Conservation (phyloP, 1,140 invertebrate species). For the Lamellibrachia luymesi region DNA sequence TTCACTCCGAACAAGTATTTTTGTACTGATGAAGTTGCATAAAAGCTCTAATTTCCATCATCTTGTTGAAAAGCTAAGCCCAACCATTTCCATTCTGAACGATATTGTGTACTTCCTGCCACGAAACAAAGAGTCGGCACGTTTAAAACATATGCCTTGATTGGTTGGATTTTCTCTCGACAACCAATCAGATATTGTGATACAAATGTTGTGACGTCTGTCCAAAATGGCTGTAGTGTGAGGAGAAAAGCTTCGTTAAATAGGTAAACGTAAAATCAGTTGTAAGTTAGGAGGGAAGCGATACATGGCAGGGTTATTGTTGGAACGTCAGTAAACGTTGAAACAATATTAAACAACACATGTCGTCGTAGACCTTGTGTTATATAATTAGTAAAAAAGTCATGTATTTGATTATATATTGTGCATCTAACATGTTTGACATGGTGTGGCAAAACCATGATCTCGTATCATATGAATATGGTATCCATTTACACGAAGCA, state of each 20-base stretch:
- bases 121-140: not conserved
- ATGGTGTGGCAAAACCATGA: not conserved
- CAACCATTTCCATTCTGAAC: not conserved
- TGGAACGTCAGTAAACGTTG: not conserved
- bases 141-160: not conserved
- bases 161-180: conserved; percentile 4
- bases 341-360: too few relatives aligned
- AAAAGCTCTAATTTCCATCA: not conserved
- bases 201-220: not conserved
- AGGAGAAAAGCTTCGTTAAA: not conserved
- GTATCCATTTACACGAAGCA: not conserved
- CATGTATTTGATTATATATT: not conserved
- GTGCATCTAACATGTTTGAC: not conserved
- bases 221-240: not conserved
- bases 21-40: not conserved
- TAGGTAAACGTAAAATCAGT: not conserved
- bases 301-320: not conserved
- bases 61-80: not conserved
- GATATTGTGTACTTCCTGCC: not conserved
- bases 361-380: not conserved
- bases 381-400: not conserved
- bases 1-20: not conserved
- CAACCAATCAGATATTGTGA: not conserved
- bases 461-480: not conserved
- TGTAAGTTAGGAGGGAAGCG: not conserved